A percentile compares a stretch with the other conserved stretches of the same genome.
phyloP scores from a whole-genome alignment of 2,888 invertebrate species.

The Trachelus tabidus region DNA sequence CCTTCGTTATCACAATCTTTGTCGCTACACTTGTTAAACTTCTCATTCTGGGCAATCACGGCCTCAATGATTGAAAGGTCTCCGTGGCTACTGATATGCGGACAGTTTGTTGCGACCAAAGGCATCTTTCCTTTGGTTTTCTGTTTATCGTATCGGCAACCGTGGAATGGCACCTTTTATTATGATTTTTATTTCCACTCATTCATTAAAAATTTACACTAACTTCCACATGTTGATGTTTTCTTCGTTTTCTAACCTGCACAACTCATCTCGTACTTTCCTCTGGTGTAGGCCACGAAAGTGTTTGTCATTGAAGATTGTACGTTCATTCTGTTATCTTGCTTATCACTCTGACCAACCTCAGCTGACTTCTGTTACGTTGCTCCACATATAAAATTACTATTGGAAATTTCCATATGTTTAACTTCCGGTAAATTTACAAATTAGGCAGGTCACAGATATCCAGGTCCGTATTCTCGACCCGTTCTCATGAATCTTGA shows the following conservation, averaged over 20 bases:
- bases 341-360: not conserved
- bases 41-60: conserved; percentile 51
- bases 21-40: conserved; percentile 72
- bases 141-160: not conserved
- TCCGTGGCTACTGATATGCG: conserved; percentile 53
- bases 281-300: conserved; percentile 50
- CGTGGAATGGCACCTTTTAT: not conserved
- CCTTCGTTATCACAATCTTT: conserved; percentile 79
- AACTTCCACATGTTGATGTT: conserved; percentile 2
- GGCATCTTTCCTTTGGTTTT: conserved; percentile 48
- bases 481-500: no score
- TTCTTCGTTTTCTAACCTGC: conserved; percentile 10
- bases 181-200: not conserved
- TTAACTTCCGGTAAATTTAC: not conserved
- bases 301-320: conserved; percentile 52
- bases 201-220: not conserved
- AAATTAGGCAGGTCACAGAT: not conserved
- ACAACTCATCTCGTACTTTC: conserved; percentile 27
- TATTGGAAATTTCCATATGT: not conserved
- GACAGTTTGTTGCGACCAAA: conserved; percentile 55
- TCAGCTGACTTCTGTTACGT: not conserved
- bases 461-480: no score
- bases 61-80: conserved; percentile 54
- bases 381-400: not conserved
- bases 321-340: not conserved